phyloP scores from a whole-genome alignment of 2,888 invertebrate genomes.

The Tenthredo scrophulariae region DNA sequence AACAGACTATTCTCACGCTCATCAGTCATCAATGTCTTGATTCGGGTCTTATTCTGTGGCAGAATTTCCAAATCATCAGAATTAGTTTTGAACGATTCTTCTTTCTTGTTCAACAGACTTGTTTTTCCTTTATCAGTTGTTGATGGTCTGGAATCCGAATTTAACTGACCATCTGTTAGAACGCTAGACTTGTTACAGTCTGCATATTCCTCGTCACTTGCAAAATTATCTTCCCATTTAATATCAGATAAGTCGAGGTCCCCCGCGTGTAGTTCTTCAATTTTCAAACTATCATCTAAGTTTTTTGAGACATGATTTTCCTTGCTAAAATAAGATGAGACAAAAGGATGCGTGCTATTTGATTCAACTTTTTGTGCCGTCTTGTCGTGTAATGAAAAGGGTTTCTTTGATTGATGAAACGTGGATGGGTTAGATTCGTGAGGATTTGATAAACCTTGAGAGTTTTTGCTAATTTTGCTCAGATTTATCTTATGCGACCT shows the following conservation, averaged over 20 bases:
- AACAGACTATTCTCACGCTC: not conserved
- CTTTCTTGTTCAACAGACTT: not conserved
- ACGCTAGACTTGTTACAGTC: not conserved
- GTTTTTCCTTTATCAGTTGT: not conserved
- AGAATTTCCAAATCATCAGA: not conserved
- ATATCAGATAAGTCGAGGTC: constrained; percentile 40
- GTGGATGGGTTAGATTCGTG: not conserved
- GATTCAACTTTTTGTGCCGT: not conserved
- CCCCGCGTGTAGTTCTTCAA: not conserved
- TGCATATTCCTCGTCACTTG: not conserved
- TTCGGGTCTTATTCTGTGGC: not conserved
- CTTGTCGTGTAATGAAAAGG: not conserved
- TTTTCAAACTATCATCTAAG: not conserved
- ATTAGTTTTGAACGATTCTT: not conserved
- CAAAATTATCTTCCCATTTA: constrained; percentile 52
- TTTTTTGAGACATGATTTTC: not conserved
- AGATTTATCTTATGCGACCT: not conserved
- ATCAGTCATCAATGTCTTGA: not conserved
- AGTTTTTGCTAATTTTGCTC: constrained; percentile 15
- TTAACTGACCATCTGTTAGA: not conserved
- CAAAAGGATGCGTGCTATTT: not conserved
- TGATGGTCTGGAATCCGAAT: not conserved
- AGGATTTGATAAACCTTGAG: not conserved
- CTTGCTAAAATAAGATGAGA: constrained; percentile 2
- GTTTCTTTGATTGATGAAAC: not conserved